Conservation (phyloP, 2,888 invertebrate species). For the Drosophila tanythrix region DNA sequence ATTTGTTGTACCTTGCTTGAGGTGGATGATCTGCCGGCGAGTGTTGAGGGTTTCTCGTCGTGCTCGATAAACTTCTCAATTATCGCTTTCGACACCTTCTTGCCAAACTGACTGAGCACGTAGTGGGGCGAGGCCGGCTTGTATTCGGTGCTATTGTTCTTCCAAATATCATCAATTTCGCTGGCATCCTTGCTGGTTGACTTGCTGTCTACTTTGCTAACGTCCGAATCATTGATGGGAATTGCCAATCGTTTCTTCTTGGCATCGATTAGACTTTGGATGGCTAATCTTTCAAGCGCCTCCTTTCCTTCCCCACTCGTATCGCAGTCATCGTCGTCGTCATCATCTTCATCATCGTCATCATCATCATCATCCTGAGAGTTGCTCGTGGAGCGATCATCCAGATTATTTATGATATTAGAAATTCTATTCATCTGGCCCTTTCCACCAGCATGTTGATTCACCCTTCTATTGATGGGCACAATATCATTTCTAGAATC, state of each 20-base stretch:
- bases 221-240: slow-evolving; percentile 6
- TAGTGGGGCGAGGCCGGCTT: slow-evolving; percentile 73
- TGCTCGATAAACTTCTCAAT: slow-evolving; percentile 56
- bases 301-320: slow-evolving; percentile 55
- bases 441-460: slow-evolving; percentile 37
- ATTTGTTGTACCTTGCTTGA: slow-evolving; percentile 59
- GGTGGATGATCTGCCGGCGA: slow-evolving; percentile 16
- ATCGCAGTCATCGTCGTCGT: slow-evolving; percentile 73
- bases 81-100: slow-evolving; percentile 56
- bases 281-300: slow-evolving; percentile 39
- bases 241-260: slow-evolving; percentile 39
- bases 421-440: slow-evolving; percentile 67
- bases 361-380: slow-evolving; percentile 82
- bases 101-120: slow-evolving; percentile 72
- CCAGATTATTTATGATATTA: slow-evolving; percentile 71
- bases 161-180: slow-evolving; percentile 78
- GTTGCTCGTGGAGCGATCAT: slow-evolving; percentile 80
- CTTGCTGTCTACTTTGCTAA: slow-evolving; percentile 20
- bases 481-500: slow-evolving; percentile 81
- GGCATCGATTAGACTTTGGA: slow-evolving; percentile 56
- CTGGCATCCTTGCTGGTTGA: slow-evolving; percentile 44
- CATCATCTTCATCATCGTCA: slow-evolving; percentile 56
- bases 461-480: slow-evolving; percentile 61
- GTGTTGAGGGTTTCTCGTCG: slow-evolving; percentile 33
- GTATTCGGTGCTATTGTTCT: slow-evolving; percentile 74